A percentile compares a stretch with the other conserved stretches of the same genome.
Conservation (phyloP, 2,113 vertebrate genomes). For the Actenoides lindsayi region DNA sequence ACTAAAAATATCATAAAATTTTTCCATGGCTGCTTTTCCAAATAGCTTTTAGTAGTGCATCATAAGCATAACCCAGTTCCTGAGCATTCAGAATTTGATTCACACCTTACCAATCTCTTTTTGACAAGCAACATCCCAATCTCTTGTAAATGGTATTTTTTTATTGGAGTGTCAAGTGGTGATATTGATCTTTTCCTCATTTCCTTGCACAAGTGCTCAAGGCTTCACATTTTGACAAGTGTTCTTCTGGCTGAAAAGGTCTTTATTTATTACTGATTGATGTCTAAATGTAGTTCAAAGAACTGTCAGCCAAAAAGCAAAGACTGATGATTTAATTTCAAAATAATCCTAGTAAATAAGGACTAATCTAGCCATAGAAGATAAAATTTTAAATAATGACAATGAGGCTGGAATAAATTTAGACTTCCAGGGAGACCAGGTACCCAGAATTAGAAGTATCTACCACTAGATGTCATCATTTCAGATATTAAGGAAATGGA, state of each 20-base stretch:
- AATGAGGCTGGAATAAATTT: neutral
- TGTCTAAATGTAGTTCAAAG: neutral
- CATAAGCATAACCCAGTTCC: neutral
- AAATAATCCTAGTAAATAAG: neutral
- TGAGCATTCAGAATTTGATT: neutral
- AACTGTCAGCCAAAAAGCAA: neutral
- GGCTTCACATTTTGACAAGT: constrained; percentile 15
- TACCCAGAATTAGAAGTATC: neutral
- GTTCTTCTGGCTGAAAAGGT: neutral
- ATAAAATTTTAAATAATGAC: neutral
- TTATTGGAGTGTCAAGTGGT: neutral
- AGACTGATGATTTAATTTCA: neutral
- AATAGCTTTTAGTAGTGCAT: neutral
- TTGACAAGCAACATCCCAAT: neutral
- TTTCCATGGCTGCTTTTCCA: neutral
- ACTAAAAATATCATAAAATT: neutral
- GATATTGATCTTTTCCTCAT: neutral
- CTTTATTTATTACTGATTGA: neutral
- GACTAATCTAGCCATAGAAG: neutral
- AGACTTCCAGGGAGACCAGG: neutral
- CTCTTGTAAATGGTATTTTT: neutral
- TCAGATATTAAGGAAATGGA: neutral
- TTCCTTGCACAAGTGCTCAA: neutral
- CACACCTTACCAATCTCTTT: neutral
- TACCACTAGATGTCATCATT: constrained; percentile 55